A percentile compares a stretch with the other conserved stretches of the same genome.
Evolutionary conservation across 2,113 vertebrate genomes (phyloP).

Genomic region (Aegotheles bennettii): DNA sequence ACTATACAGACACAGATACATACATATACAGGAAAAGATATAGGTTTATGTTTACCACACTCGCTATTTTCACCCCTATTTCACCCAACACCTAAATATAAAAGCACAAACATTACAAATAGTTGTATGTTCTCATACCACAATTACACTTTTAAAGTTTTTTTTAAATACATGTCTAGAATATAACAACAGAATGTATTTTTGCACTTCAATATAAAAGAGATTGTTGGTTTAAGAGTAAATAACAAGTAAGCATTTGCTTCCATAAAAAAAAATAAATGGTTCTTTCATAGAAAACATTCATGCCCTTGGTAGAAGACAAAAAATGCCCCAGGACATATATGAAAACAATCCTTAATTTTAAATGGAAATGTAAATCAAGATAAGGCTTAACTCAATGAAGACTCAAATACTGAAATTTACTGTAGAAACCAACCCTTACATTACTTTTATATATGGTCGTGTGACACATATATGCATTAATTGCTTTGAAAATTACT

Average conservation of each 20-base stretch:
- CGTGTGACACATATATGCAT: accelerated
- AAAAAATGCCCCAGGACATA: background rate
- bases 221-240: background rate
- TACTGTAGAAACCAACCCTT: background rate
- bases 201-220: background rate
- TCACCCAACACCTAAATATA: background rate
- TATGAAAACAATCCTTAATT: background rate
- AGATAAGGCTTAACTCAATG: background rate
- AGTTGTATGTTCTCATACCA: background rate
- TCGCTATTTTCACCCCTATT: background rate
- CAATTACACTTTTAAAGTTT: background rate
- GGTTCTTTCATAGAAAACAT: background rate
- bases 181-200: background rate
- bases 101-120: background rate
- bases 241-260: background rate
- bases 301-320: background rate
- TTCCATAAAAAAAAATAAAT: background rate
- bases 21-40: background rate
- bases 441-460: background rate
- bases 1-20: background rate
- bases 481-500: background rate
- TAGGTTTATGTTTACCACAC: background rate
- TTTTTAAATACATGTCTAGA: background rate
- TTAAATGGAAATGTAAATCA: background rate
- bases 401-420: background rate